Percentiles rank a stretch among this genome's conserved stretches.
Evolutionary conservation across 2,888 invertebrate genomes (phyloP).

Genomic region (Nymphalis c-album): DNA sequence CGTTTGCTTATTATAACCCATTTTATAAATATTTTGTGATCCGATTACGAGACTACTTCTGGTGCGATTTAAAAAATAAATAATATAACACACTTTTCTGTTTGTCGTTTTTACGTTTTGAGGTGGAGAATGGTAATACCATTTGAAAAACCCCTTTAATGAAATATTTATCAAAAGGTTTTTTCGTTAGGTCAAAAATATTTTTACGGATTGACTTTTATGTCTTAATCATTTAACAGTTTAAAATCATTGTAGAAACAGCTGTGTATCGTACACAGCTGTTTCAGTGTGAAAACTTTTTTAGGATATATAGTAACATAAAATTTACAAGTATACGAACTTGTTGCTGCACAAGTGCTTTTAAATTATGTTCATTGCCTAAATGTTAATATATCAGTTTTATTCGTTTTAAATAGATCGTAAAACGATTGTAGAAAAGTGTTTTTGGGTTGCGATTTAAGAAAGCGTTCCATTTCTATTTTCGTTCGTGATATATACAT

Average conservation of each 20-base stretch:
- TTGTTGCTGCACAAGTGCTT: slow-evolving; percentile 10
- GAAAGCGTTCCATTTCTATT: slow-evolving; percentile 31
- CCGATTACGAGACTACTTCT: slow-evolving; percentile 22
- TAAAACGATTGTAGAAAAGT: slow-evolving; percentile 24
- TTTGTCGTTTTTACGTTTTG: too few relatives aligned
- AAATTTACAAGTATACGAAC: not conserved
- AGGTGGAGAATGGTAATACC: too few relatives aligned
- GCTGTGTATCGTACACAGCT: not conserved
- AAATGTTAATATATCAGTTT: slow-evolving; percentile 23
- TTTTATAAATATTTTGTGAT: slow-evolving; percentile 33
- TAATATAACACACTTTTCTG: not conserved
- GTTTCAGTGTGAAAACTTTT: not conserved
- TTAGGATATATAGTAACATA: not conserved
- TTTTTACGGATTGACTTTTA: too few relatives aligned
- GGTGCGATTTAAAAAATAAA: slow-evolving; percentile 8
- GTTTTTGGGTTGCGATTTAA: slow-evolving; percentile 29
- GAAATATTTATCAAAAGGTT: too few relatives aligned
- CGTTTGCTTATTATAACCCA: slow-evolving; percentile 29
- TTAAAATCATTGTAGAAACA: not conserved
- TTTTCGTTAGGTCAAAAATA: too few relatives aligned
- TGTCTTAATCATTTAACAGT: not conserved
- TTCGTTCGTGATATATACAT: slow-evolving; percentile 19
- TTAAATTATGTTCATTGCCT: slow-evolving; percentile 21
- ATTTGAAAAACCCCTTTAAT: too few relatives aligned
- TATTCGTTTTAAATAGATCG: slow-evolving; percentile 33